These are phyloP conservation scores for Pelecanoides urinatrix DNA, from an alignment of 2,113 vertebrate genomes.

Conservation along the genomic window DNA sequence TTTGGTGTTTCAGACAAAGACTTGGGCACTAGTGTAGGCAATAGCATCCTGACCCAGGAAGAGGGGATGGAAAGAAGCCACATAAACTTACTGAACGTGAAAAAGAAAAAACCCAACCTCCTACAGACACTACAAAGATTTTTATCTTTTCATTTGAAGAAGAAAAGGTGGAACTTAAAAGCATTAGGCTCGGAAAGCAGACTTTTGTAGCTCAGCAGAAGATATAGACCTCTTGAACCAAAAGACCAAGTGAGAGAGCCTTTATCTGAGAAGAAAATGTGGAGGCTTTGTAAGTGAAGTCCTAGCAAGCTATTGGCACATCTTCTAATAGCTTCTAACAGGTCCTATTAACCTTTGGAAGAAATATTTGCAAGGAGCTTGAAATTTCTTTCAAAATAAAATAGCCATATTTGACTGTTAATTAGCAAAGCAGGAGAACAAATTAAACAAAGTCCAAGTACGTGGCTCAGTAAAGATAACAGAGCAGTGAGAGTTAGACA, in stretches of 20 bases:
- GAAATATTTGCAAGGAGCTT: not conserved
- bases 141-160: not conserved
- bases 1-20: not conserved
- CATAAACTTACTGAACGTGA: not conserved
- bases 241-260: not conserved
- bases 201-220: not conserved
- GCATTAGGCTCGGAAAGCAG: not conserved
- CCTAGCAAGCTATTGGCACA: not conserved
- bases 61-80: not conserved
- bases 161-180: not conserved
- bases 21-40: not conserved
- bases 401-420: not conserved
- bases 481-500: not conserved
- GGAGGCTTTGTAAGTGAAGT: not conserved
- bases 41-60: not conserved
- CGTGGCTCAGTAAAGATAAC: not conserved
- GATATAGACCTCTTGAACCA: not conserved
- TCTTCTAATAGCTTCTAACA: not conserved
- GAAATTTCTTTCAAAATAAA: not conserved
- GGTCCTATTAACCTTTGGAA: not conserved
- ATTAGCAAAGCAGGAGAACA: not conserved
- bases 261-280: not conserved
- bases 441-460: not conserved
- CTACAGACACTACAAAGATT: not conserved
- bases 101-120: not conserved